Conservation (phyloP, 64 coral and sea anemone species). For the Dendrophyllia cribrosa region DNA sequence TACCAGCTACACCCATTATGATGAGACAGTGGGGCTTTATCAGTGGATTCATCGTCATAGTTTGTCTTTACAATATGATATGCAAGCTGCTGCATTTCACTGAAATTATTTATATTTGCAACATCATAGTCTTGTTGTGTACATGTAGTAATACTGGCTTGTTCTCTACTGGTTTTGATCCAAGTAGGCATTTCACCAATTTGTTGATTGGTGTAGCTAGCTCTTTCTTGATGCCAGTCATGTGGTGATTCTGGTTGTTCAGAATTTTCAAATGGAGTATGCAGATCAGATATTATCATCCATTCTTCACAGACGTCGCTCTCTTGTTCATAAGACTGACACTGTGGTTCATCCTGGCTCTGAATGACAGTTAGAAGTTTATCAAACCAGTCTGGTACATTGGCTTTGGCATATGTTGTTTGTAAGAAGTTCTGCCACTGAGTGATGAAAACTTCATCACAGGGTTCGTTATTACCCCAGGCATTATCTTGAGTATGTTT, state of each 20-base stretch:
- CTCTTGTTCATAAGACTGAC: neutral
- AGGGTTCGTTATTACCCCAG: neutral
- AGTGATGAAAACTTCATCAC: neutral
- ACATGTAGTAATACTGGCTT: slow-evolving; percentile 10
- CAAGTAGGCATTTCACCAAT: too few relatives aligned
- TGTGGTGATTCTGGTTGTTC: neutral
- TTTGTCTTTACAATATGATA: slow-evolving; percentile 8
- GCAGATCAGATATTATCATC: neutral
- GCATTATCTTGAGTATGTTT: slow-evolving; percentile 6
- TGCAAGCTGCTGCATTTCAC: slow-evolving; percentile 9
- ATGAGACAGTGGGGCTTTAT: too few relatives aligned
- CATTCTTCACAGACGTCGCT: neutral
- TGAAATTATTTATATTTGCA: too few relatives aligned
- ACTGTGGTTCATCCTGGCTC: neutral
- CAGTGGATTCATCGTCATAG: neutral
- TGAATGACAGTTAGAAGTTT: neutral
- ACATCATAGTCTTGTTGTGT: too few relatives aligned
- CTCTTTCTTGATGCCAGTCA: neutral
- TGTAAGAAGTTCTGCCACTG: slow-evolving; percentile 4
- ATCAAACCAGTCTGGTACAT: slow-evolving; percentile 28
- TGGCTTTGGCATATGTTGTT: slow-evolving; percentile 19
- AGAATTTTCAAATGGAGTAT: slow-evolving; percentile 2
- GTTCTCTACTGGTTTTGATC: slow-evolving; percentile 12
- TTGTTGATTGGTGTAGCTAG: too few relatives aligned
- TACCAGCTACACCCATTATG: too few relatives aligned